Base-by-base conservation (phyloP, 2,888 invertebrate genomes). In the Drepanosiphum platanoidis region DNA sequence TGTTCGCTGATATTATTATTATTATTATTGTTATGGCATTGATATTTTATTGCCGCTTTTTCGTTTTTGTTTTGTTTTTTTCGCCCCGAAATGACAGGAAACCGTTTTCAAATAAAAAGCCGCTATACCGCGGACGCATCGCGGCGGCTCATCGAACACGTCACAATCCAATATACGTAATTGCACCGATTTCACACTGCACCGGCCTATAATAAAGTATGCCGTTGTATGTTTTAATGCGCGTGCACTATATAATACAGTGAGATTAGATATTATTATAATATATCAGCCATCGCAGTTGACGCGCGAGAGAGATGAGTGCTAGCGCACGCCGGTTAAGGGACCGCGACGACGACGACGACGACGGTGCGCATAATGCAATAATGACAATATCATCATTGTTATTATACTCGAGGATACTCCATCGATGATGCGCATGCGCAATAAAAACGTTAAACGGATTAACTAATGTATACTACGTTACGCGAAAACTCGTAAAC, bases 161-260 rank as follows among this genome's bases (percentile, higher is more conserved):
- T 36, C 81, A 58, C 34, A 18, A 81, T 70, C 81, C 71, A 81
- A 81, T 81, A 81, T 36, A 70, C 34, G 52, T 71, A 71, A 81
- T 81, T 81, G 81, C 11, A 27, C 46, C 27, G 8, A 15, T 34
- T 52, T n/a, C 22, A 52, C n/a, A 4, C 22, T 5, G 7, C 8
- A 58, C 52, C 27, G 30, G n/a, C n/a, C n/a, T n/a, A n/a, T 64
- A 64, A 11, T 30, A 64, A 13, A 22, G 4, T 18, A 30, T 5
- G 46, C 46, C 42, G 42, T 42, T 42, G 42, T 42, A 11, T 42
- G 42, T 42, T 7, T 42, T 7, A 9, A 11, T 42, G 22, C 5
- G 15, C 18, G 15, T 32, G 18, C 8, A 68, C 36, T 5, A 34
- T 36, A 27, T 27, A 27, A 32, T 18, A 18, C n/a, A 7, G 68